Base-by-base conservation (phyloP, 2,888 invertebrate species). In the Drosophila vallismaia region DNA sequence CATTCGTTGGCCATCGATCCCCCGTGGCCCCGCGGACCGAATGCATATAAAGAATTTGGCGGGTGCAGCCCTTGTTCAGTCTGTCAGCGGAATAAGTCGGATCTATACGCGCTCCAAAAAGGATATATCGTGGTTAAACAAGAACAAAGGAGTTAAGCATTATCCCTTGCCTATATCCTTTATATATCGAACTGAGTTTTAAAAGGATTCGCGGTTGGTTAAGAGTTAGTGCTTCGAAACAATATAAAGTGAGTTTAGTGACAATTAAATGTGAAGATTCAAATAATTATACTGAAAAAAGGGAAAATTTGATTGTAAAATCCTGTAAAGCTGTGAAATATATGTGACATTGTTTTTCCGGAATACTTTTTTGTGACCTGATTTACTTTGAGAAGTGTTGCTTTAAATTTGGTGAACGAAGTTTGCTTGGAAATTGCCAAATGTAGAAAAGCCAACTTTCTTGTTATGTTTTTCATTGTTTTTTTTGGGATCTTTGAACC, bases 31-130 rank as follows among this genome's bases (percentile, higher is more conserved):
- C 62, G 12, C 64, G 5, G 49, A 33, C 33, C 55, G 52, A 77
- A 52, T 73, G 62, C 71, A 86, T 84, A 88, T 75, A 84, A 88
- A 68, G 70, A 76, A 60, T 71, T 51, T 24, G 44, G 29, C 55
- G 28, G 55, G 48, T 67, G 51, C 71, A 69, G 69, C 71, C 40
- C 76, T 71, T 81, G 81, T 88, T 84, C 81, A 84, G 88, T 84
- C 71, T 72, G 72, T 66, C 57, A 76, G 69, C 74, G 85, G 75
- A 72, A 76, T 63, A 71, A 62, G 57, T 82, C 83, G 72, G 46
- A 69, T 55, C 60, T 40, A 81, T 82, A 73, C 62, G 76, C 53
- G 74, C 36, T 29, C 51, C 12, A 56, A 33, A 46, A 72, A 54
- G 74, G 59, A 67, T 74, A 58, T 44, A 14, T 9, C 24, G 31